Conservation (phyloP, 1,140 invertebrate genomes). For the Trachymyrmex cornetzi region DNA sequence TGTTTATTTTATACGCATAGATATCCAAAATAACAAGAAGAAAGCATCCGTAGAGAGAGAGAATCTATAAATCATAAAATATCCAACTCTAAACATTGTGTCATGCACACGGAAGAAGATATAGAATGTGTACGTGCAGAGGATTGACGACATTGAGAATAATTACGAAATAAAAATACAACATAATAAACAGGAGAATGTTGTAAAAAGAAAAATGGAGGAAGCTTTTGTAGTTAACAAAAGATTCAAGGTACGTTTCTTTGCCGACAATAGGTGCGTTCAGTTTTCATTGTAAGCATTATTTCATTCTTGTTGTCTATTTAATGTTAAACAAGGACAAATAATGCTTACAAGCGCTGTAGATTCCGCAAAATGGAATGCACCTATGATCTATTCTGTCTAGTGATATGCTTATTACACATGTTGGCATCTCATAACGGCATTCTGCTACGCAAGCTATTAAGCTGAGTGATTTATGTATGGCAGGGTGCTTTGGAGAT, state of each 20-base stretch:
- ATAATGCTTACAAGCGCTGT: no score
- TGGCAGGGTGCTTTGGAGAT: constrained; percentile 88
- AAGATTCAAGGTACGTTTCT: constrained; percentile 88
- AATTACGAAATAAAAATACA: constrained; percentile 92
- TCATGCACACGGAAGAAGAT: background rate
- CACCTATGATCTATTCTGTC: no score
- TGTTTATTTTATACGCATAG: constrained; percentile 73
- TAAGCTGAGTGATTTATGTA: constrained; percentile 38
- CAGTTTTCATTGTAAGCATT: background rate
- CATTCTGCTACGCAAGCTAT: background rate
- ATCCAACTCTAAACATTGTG: constrained; percentile 51
- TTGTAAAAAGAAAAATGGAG: constrained; percentile 95
- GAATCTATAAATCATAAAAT: constrained; percentile 87
- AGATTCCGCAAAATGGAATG: no score
- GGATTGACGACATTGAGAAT: constrained; percentile 63
- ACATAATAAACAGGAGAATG: constrained; percentile 93
- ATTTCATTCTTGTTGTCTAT: no score
- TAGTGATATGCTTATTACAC: background rate
- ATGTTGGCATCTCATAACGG: background rate
- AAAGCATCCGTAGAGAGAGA: constrained; percentile 87
- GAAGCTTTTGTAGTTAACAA: constrained; percentile 94
- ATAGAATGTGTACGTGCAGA: constrained; percentile 10
- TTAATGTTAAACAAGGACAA: no score
- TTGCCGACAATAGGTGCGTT: background rate
- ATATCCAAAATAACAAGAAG: constrained; percentile 88